These are phyloP conservation scores for Numida meleagris DNA, from an alignment of 2,113 vertebrate genomes.

Conservation along the genomic window DNA sequence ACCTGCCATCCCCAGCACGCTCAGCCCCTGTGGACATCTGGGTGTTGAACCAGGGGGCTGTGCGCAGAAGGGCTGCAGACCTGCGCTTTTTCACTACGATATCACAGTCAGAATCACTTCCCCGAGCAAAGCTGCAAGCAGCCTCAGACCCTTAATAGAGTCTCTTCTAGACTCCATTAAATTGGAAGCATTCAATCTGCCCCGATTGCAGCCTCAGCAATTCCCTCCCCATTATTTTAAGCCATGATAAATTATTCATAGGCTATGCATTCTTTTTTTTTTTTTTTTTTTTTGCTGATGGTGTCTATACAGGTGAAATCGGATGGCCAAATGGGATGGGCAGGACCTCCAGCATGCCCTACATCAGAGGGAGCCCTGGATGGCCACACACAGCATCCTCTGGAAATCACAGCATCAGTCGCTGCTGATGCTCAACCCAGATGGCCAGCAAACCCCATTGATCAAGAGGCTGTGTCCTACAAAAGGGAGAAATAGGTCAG, in stretches of 20 bases:
- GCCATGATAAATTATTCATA: not conserved
- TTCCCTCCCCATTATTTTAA: not conserved
- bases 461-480: not conserved
- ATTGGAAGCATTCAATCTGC: not conserved
- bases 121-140: not conserved
- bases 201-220: not conserved
- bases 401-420: not conserved
- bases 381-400: not conserved
- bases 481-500: slow-evolving; percentile 54
- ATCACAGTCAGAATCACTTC: not conserved
- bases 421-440: not conserved
- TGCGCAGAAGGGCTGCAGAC: not conserved
- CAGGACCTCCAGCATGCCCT: not conserved
- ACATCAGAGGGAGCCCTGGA: not conserved
- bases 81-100: not conserved
- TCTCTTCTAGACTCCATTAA: not conserved
- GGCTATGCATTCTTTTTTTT: not conserved
- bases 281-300: not conserved
- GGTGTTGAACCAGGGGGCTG: not conserved
- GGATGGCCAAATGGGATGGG: accelerated
- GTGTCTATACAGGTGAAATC: not conserved
- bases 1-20: not conserved
- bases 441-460: not conserved
- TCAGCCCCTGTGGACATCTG: accelerated
- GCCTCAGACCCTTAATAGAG: not conserved